Conservation (phyloP, 1,140 invertebrate species). For the Psix sp. region DNA sequence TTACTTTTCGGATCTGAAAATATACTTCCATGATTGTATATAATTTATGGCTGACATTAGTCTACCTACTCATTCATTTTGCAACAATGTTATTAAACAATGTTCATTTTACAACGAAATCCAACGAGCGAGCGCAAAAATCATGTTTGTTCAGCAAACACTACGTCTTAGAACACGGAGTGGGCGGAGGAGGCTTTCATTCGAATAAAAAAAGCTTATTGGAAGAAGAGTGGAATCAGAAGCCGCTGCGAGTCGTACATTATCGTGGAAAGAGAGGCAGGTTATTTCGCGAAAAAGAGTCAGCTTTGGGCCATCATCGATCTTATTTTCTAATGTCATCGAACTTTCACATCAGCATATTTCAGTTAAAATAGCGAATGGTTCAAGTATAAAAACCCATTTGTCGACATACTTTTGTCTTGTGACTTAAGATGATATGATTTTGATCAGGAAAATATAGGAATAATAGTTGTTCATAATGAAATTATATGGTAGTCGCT, state of each 20-base stretch:
- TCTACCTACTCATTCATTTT: too few relatives aligned
- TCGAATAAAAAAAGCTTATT: slow-evolving; percentile 26
- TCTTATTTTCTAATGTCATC: slow-evolving; percentile 46
- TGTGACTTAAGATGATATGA: too few relatives aligned
- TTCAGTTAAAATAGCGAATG: slow-evolving; percentile 14
- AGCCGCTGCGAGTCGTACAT: slow-evolving; percentile 36
- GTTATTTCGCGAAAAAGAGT: slow-evolving; percentile 43
- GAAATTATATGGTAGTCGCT: too few relatives aligned
- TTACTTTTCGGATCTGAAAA: too few relatives aligned
- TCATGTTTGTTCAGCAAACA: slow-evolving; percentile 29
- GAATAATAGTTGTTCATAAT: too few relatives aligned
- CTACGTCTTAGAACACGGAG: slow-evolving; percentile 40
- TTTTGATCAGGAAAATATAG: too few relatives aligned
- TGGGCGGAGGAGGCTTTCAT: slow-evolving; percentile 39
- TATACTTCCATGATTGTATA: too few relatives aligned
- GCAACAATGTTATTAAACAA: not conserved
- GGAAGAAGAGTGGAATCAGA: slow-evolving; percentile 26
- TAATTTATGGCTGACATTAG: too few relatives aligned
- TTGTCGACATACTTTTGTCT: slow-evolving; percentile 7
- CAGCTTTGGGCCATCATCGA: slow-evolving; percentile 32
- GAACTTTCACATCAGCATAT: slow-evolving; percentile 22
- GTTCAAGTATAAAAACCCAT: slow-evolving; percentile 37
- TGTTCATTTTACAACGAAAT: slow-evolving; percentile 22
- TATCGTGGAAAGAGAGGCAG: slow-evolving; percentile 47
- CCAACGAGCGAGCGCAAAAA: slow-evolving; percentile 22